Evolutionary conservation across 64 coral and sea anemone species (phyloP), one percentile per base, ranked within the genome.

Genomic region (Hydrozoanthus tunicans): DNA sequence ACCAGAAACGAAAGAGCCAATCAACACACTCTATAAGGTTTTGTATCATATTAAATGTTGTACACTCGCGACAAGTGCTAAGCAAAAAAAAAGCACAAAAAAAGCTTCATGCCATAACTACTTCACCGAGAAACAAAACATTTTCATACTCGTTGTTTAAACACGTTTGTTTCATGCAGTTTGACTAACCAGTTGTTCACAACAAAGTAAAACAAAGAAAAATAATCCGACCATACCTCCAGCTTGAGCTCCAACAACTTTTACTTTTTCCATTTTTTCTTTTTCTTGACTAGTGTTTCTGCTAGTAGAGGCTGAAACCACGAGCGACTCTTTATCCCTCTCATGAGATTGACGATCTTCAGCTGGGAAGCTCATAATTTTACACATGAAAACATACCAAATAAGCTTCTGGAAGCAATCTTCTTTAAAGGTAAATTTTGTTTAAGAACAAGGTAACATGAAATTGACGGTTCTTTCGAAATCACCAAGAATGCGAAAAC

Each of bases 241-340:
- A 88, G 83, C 12, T 73, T 67, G 68, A 32, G 13, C 84, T 60
- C 69, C 84, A 15, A 88, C 84, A 88, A 51, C 84, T 53, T 88
- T 74, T 67, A 24, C 66, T 23, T 88, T 88, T 32, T 88, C 84
- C 27, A 74, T 43, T 26, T 88, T 88, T 73, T 88, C 84, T 88
- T 88, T 75, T 55, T 88, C 84, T 60, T 88, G 84, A 88, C 20
- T 27, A 12, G 84, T 14, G 56, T 59, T 88, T 75, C 84, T 88
- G n/a, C 70, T 74, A 9, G 84, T 60, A 51, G 84, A 88, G 73
- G 83, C 83, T 73, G 83, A 86, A 65, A 86, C 67, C 53, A 51
- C 65, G 84, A 88, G 56, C 20, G 84, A 72, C 7, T 88, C 84
- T 88, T 66, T 53, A 88, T 88, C 84, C 60, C 84, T 88, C 67